Percentiles rank a stretch among this genome's conserved stretches.
Conservation (phyloP, 1,140 invertebrate genomes). For the Nilaparvata lugens region DNA sequence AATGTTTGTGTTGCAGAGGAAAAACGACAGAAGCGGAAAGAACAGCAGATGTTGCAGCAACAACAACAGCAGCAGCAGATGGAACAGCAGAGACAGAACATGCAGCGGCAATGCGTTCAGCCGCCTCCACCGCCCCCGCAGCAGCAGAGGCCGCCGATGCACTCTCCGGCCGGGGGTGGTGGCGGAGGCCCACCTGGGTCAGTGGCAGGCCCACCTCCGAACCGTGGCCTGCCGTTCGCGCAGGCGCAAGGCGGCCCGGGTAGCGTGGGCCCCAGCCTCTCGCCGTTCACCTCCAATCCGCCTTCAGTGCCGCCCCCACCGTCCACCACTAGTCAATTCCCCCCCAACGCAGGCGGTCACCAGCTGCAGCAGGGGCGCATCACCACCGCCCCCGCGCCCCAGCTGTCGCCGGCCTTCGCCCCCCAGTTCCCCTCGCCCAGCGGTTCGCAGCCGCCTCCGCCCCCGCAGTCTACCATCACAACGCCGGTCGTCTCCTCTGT, state of each 20-base stretch:
- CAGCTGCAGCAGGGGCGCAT: no score
- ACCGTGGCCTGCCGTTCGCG: constrained; percentile 8
- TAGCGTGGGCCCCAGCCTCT: constrained; percentile 15
- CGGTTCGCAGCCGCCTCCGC: constrained; percentile 23
- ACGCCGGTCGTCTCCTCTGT: constrained; percentile 35
- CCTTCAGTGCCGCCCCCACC: constrained; percentile 18
- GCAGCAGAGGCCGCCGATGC: constrained; percentile 13
- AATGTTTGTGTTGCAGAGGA: constrained; percentile 43
- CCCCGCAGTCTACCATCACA: constrained; percentile 20
- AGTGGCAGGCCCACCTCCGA: background rate
- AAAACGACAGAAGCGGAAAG: constrained; percentile 78
- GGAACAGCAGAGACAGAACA: constrained; percentile 36
- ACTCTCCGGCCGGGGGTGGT: background rate
- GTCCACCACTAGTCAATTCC: constrained; percentile 26
- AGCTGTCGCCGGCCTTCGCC: constrained; percentile 25
- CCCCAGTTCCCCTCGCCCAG: constrained; percentile 27
- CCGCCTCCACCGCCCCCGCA: constrained; percentile 18
- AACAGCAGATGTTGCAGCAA: constrained; percentile 53
- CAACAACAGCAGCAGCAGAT: constrained; percentile 44
- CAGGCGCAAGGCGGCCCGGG: background rate
- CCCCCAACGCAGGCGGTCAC: no score
- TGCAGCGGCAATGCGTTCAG: constrained; percentile 19
- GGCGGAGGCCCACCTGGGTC: constrained; percentile 1
- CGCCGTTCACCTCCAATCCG: constrained; percentile 7
- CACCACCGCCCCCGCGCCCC: constrained; percentile 8